Base-by-base conservation (phyloP, 2,113 vertebrate species). In the Larimichthys crocea region DNA sequence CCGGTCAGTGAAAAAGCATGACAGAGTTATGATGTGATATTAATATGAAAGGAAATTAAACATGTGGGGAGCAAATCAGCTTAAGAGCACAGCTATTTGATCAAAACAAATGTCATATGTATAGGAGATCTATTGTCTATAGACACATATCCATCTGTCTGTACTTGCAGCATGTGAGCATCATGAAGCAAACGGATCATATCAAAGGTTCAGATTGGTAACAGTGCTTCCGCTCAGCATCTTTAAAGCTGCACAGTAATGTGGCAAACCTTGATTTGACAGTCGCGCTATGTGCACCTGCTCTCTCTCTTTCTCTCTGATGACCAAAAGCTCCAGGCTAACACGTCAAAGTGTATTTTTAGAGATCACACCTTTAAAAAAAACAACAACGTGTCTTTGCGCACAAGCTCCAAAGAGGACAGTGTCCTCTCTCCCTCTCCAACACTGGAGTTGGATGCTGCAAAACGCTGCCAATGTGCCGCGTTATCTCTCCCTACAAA, bases 21-120 rank as follows among this genome's bases (percentile, higher is more conserved):
- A 57, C 42, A 22, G 72, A 85, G 71, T 63, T 79, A 80, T 66
- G 73, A 84, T 44, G 82, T 66, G 73, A 87, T 44, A 48, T 77
- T 81, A 87, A 84, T 74, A 82, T 78, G 80, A 26, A 62, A 48
- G 53, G 82, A 74, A 77, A 81, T 81, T 74, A 84, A 89, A 91
- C 67, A 86, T 84, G 64, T 31, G 63, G 63, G 31, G 40, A 76
- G 31, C 9, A 88, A 86, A 92, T 88, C 91, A 84, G 88, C 71
- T 88, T 87, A 82, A 55, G 56, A 26, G 26, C 26, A 24, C 24
- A 26, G 26, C 50, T 55, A 67, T 85, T 79, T 49, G 29, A 63
- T 73, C 65, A 76, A 53, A 78, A 72, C 65, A 85, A 44, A 63
- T 68, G 84, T 61, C 52, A 83, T n/a, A 60, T 49, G 76, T 24